Conservation (phyloP, 2,113 vertebrate genomes). For the Anhinga rufa region DNA sequence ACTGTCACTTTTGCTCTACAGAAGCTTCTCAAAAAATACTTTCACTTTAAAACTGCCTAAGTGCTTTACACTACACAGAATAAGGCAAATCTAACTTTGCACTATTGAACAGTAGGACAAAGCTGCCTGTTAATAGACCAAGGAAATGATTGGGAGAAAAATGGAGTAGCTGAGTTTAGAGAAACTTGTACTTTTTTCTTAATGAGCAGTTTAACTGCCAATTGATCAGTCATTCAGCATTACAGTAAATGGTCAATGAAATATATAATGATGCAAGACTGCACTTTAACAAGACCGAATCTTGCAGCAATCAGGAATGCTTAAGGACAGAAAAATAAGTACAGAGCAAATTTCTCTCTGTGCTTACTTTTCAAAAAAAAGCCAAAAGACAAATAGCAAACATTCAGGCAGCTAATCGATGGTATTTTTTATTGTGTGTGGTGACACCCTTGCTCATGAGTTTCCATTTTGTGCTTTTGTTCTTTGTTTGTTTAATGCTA, state of each 20-base stretch:
- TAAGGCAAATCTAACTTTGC: slow-evolving; percentile 23
- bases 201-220: slow-evolving; percentile 43
- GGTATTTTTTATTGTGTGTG: background rate
- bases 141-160: slow-evolving; percentile 35
- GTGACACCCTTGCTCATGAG: background rate
- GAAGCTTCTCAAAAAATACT: background rate
- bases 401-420: background rate
- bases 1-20: slow-evolving; percentile 7
- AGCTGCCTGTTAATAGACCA: slow-evolving; percentile 9
- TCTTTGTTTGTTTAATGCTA: background rate
- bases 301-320: background rate
- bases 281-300: background rate
- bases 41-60: slow-evolving; percentile 17
- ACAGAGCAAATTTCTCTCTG: background rate
- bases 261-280: slow-evolving; percentile 8
- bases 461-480: background rate
- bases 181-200: slow-evolving; percentile 50
- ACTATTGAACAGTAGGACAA: slow-evolving; percentile 16
- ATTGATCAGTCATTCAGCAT: slow-evolving; percentile 31
- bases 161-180: slow-evolving; percentile 10
- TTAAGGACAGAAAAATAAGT: slow-evolving; percentile 5
- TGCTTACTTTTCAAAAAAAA: background rate
- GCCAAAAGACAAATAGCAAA: background rate
- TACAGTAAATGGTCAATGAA: slow-evolving; percentile 37
- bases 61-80: background rate